These are phyloP conservation scores for Hoplostethus mediterraneus DNA, from an alignment of 2,797 vertebrate genomes.

Conservation along the genomic window DNA sequence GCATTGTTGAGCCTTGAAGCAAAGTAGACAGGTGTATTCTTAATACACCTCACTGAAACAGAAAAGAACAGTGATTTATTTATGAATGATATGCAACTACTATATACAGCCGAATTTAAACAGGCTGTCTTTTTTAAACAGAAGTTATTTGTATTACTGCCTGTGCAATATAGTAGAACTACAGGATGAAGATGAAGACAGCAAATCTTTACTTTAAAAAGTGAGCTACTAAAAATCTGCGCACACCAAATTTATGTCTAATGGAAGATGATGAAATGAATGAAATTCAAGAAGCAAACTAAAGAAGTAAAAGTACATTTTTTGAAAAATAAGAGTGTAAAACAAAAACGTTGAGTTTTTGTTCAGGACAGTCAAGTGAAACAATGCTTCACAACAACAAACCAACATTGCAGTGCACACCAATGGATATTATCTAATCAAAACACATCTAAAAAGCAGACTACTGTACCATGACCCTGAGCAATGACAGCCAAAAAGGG, in stretches of 20 bases:
- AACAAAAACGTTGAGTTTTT: background rate
- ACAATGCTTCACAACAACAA: slow-evolving; percentile 3
- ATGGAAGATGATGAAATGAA: background rate
- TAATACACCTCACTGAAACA: slow-evolving; percentile 95
- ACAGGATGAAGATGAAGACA: slow-evolving; percentile 1
- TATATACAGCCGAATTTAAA: background rate
- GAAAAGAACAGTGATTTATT: slow-evolving; percentile 37
- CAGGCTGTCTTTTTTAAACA: too few species aligned
- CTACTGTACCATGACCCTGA: slow-evolving; percentile 82
- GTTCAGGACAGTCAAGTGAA: slow-evolving; percentile 7
- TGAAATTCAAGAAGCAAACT: slow-evolving; percentile 15
- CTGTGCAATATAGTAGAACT: background rate
- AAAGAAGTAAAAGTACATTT: background rate
- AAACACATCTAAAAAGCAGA: slow-evolving; percentile 46
- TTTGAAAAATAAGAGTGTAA: background rate
- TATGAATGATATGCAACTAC: slow-evolving; percentile 19
- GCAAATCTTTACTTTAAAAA: background rate
- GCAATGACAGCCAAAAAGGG: slow-evolving; percentile 68
- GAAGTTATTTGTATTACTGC: background rate
- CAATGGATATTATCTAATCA: slow-evolving; percentile 29
- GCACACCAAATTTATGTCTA: background rate
- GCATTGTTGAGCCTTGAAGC: slow-evolving; percentile 96
- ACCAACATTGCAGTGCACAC: slow-evolving; percentile 53
- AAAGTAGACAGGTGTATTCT: slow-evolving; percentile 93
- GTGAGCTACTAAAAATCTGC: background rate